Evolutionary conservation across 2,797 vertebrate genomes (phyloP), one percentile per base, ranked within the genome.

Genomic region (Takifugu ocellatus): DNA sequence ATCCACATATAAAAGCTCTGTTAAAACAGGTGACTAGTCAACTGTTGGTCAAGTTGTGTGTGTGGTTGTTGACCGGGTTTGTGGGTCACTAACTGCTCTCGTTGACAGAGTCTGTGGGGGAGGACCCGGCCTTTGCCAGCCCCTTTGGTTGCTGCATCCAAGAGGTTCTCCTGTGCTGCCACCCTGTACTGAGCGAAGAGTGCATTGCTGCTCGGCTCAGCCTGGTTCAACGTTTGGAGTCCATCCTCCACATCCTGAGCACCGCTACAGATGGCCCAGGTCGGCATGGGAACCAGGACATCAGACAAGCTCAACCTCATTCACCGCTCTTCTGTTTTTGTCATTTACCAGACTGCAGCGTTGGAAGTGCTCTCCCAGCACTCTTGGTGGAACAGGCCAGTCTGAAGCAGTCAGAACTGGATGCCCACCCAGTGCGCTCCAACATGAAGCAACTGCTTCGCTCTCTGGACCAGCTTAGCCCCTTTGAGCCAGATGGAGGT

Each of bases 361-460:
- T 50, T 0, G 91, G 88, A 24, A 91, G 77, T 12, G 84, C 71
- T 29, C 81, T 96, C 2, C 81, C 97, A 45, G 75, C 88, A 0
- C 79, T 85, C 2, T 42, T 99, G 80, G 79, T 93, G 46, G 96
- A 98, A 4, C 96, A 98, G 82, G 82, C 87, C 21, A 74, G 87
- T 63, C 88, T 94, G 75, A 98, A 92, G 82, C 85, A 91, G 27
- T 16, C 68, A 0, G 95, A 96, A 71, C 79, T 94, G 52, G 93
- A 95, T 31, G 66, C 84, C n/a, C 93, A 97, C 68, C 90, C 92
- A 0, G 89, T 96, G 24, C 85, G 90, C 51, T 91, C 87, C 70
- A 91, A 93, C 74, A 94, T 93, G 79, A 93, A 92, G 82, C 92
- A 94, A 43, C 88, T 99, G 42, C 88, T 94, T 51, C 92, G 90